phyloP scores from a whole-genome alignment of 2,888 invertebrate genomes.

The Leucozona laternaria region DNA sequence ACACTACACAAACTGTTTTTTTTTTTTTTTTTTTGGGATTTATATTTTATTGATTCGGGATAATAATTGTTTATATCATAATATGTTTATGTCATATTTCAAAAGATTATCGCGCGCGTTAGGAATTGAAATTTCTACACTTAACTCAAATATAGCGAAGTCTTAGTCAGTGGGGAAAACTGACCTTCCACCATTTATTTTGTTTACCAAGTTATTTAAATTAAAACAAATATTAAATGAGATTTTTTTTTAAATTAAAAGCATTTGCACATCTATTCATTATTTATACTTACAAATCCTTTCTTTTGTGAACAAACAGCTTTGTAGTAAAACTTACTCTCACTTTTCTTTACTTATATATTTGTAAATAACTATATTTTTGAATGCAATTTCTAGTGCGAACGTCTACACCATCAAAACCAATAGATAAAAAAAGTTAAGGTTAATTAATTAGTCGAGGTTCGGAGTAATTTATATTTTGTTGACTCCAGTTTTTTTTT shows the following conservation, averaged over 20 bases:
- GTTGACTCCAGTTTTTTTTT: conserved; percentile 1
- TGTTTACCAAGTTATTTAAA: not conserved
- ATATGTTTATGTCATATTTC: too few species aligned
- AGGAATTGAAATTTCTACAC: too few species aligned
- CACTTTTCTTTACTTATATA: not conserved
- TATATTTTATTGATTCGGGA: too few species aligned
- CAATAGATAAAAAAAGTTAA: conserved; percentile 18
- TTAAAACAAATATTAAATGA: not conserved
- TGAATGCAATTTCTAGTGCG: not conserved
- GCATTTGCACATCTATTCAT: too few species aligned
- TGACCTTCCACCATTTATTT: too few species aligned
- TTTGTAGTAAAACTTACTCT: not conserved
- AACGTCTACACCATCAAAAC: not conserved
- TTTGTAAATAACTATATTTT: not conserved
- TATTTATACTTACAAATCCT: not conserved
- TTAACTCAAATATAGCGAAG: too few species aligned
- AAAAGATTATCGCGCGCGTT: too few species aligned
- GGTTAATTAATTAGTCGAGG: conserved; percentile 8
- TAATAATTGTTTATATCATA: too few species aligned
- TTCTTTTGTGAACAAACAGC: not conserved
- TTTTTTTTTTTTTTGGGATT: too few species aligned
- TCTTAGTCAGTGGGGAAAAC: too few species aligned
- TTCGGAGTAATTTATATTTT: conserved; percentile 18
- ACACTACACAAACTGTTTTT: too few species aligned
- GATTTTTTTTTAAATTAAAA: too few species aligned